Conservation (phyloP, 2,888 invertebrate genomes). For the Hypolimnas misippus region DNA sequence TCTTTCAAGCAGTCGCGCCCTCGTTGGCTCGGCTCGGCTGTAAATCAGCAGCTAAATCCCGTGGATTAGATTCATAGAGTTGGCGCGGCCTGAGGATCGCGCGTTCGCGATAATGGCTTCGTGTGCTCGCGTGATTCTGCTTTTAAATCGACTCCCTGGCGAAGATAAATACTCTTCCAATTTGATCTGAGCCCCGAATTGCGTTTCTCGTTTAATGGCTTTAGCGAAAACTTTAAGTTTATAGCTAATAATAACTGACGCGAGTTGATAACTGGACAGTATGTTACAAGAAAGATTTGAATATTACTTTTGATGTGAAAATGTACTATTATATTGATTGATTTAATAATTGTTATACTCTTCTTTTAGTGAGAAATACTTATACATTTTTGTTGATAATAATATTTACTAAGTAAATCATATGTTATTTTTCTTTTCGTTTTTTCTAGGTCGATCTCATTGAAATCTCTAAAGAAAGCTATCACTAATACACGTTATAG, state of each 20-base stretch:
- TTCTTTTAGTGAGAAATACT: no score
- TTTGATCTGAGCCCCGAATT: slow-evolving; percentile 66
- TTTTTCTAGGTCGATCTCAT: no score
- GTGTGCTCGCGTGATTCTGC: slow-evolving; percentile 82
- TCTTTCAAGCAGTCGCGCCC: slow-evolving; percentile 82
- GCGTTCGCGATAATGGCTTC: slow-evolving; percentile 78
- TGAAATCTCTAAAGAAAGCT: no score
- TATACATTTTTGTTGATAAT: no score
- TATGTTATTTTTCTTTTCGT: no score
- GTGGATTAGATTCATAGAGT: slow-evolving; percentile 85
- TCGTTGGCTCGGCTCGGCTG: slow-evolving; percentile 73
- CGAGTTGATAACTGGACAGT: slow-evolving; percentile 70
- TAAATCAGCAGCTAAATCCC: slow-evolving; percentile 84
- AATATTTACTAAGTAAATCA: no score
- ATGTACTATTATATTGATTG: no score
- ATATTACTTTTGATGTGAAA: no score
- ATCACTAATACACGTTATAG: no score
- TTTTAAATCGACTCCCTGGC: slow-evolving; percentile 80
- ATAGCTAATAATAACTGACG: slow-evolving; percentile 68
- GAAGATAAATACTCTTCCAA: slow-evolving; percentile 80
- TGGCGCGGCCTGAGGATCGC: slow-evolving; percentile 80
- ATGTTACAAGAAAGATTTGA: slow-evolving; percentile 31
- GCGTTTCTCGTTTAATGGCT: slow-evolving; percentile 73
- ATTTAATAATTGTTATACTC: no score
- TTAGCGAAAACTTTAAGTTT: slow-evolving; percentile 68